Evolutionary conservation across 2,113 vertebrate genomes (phyloP).

Genomic region (Amia ocellicauda): DNA sequence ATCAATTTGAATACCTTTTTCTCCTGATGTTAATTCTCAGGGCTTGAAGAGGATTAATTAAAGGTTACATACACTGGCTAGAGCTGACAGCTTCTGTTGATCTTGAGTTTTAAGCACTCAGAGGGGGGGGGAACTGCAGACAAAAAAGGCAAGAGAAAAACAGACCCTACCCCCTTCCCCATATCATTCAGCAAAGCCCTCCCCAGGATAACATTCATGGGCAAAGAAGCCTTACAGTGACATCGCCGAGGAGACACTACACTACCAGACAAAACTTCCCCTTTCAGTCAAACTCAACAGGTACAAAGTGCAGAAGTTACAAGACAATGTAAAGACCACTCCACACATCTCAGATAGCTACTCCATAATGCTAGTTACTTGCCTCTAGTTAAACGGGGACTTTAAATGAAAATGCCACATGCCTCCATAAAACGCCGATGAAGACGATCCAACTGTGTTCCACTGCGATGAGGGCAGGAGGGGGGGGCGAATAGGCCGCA

Average conservation of each 20-base stretch:
- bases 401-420: constrained; percentile 51
- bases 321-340: background rate
- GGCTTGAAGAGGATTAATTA: constrained; percentile 61
- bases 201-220: no score
- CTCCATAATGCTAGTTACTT: no score
- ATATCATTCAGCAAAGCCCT: constrained; percentile 21
- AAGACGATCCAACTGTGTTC: constrained; percentile 45
- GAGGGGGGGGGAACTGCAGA: constrained; percentile 68
- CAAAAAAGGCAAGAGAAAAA: constrained; percentile 59
- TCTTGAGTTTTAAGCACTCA: constrained; percentile 61
- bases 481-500: constrained; percentile 35
- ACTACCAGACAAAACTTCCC: background rate
- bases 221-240: no score
- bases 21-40: constrained; percentile 47
- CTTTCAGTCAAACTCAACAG: background rate
- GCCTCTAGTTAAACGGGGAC: no score
- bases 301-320: background rate
- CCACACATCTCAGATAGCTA: background rate
- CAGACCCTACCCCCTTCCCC: constrained; percentile 46
- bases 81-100: constrained; percentile 54
- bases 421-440: constrained; percentile 30
- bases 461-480: no score
- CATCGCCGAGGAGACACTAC: background rate
- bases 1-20: constrained; percentile 53
- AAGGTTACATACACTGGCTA: constrained; percentile 68